A percentile compares a stretch with the other conserved stretches of the same genome.
phyloP scores from a whole-genome alignment of 2,113 vertebrate genomes.

The Cyanocitta stelleri region DNA sequence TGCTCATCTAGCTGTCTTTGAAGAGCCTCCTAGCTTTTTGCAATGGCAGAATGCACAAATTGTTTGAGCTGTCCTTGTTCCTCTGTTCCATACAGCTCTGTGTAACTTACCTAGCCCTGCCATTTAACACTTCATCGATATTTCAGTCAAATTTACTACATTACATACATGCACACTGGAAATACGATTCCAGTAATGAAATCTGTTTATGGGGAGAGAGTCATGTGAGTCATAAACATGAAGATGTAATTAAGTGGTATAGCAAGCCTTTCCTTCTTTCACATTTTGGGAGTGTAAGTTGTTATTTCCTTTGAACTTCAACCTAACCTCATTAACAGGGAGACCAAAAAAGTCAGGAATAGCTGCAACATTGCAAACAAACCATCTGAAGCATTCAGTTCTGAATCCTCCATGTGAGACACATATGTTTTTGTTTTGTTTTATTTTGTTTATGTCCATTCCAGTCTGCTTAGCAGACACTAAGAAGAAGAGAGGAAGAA shows the following conservation, averaged over 20 bases:
- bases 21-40: neutral
- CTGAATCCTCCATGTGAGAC: neutral
- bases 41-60: neutral
- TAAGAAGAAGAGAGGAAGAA: neutral
- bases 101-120: neutral
- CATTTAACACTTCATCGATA: neutral
- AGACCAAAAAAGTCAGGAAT: neutral
- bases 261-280: neutral
- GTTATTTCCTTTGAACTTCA: constrained; percentile 4
- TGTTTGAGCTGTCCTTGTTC: neutral
- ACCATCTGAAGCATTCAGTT: neutral
- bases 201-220: neutral
- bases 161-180: neutral
- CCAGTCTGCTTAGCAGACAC: neutral
- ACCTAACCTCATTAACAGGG: neutral
- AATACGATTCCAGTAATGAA: neutral
- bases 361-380: neutral
- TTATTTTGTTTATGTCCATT: neutral
- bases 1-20: neutral
- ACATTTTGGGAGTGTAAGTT: neutral
- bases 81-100: neutral
- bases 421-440: neutral
- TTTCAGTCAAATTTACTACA: neutral
- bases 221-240: neutral
- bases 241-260: neutral